Evolutionary conservation across 92 coral and sea anemone species (phyloP).

Genomic region (Plumapathes pennacea): DNA sequence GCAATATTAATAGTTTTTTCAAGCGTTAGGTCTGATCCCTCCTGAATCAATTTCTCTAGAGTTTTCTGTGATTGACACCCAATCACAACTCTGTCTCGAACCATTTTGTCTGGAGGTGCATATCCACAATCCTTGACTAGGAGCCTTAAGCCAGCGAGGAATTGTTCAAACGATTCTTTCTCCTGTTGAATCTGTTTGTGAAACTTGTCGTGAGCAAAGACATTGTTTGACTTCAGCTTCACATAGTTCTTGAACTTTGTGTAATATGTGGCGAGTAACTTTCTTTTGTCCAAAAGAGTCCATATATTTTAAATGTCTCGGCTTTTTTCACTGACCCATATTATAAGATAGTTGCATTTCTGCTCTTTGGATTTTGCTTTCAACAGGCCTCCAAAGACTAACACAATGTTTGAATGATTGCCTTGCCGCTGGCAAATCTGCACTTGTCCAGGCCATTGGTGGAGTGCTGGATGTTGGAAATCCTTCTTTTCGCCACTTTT

Average conservation of each 20-base stretch:
- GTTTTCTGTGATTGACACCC: constrained; percentile 32
- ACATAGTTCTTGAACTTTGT: constrained; percentile 13
- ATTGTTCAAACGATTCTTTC: constrained; percentile 48
- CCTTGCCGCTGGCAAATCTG: no score
- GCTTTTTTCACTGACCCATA: no score
- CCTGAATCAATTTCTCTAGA: constrained; percentile 36
- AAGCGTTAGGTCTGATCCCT: constrained; percentile 51
- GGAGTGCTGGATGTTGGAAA: no score
- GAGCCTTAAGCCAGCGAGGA: constrained; percentile 32
- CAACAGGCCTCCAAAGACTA: no score
- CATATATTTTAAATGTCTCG: no score
- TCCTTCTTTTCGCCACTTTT: no score
- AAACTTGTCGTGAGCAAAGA: constrained; percentile 50
- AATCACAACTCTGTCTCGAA: constrained; percentile 51
- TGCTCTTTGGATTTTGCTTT: no score
- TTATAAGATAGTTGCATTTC: no score
- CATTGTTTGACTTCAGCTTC: constrained; percentile 23
- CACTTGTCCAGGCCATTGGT: no score
- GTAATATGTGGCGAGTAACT: constrained; percentile 35
- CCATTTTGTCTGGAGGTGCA: constrained; percentile 56
- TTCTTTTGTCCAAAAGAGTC: no score
- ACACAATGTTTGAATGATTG: no score
- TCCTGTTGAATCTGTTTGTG: constrained; percentile 31
- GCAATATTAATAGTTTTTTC: constrained; percentile 47
- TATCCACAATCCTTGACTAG: constrained; percentile 54